Base-by-base conservation (phyloP, 1,140 invertebrate species). In the Rhopalosiphum padi region DNA sequence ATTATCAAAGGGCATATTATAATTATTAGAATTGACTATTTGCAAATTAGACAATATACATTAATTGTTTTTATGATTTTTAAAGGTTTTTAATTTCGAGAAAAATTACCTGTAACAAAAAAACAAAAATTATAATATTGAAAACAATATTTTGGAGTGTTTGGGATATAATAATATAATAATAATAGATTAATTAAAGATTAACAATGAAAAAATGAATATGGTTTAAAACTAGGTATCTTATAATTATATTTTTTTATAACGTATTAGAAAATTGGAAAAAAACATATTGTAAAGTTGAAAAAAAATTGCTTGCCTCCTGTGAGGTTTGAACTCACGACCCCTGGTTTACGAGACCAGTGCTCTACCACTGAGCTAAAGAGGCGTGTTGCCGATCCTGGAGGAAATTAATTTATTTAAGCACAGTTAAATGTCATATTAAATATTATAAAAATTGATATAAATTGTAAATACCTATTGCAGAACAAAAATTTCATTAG, bases 291-390 rank as follows among this genome's bases (percentile, higher is more conserved):
- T 41, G 3, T 15, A 86, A 94, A 94, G 60, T n/a, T 18, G 7
- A 2, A 55, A 51, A 91, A 91, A 94, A 94, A 94, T 93, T 82
- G 18, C 2, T 18, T 96, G 96, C 96, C 96, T 96, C 96, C 96
- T 96, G 96, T 96, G 97, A 97, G 97, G 96, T 96, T 97, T 96
- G 97, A 97, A 97, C 97, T 97, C 97, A 96, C 96, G 96, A 97
- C 96, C 97, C 96, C 96, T 97, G 96, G 97, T 97, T 97, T 97
- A 97, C 97, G 96, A 97, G 97, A 97, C 97, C 96, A 97, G 96
- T 97, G 97, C 96, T 97, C 97, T 97, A 96, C 97, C 97, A 96
- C 97, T 97, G 96, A 97, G 94, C 94, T 94, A 94, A 94, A 94
- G 94, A 94, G 94, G 94, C 94, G 22, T 30, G 94, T n/a, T 88